Conservation (phyloP, 2,113 vertebrate genomes). For the Athene noctua region DNA sequence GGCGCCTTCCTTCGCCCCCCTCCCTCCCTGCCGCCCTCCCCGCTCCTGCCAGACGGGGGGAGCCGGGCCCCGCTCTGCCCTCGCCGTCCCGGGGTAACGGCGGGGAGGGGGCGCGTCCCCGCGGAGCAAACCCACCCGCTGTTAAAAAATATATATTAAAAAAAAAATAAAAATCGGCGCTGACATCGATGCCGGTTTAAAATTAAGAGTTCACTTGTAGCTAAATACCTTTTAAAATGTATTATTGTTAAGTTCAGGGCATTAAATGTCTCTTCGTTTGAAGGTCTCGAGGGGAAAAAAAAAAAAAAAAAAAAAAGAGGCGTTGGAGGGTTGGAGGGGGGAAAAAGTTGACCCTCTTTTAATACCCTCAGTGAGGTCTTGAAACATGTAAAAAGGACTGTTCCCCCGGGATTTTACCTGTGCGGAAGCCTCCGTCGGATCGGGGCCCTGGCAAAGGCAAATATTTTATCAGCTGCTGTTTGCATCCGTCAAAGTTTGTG, state of each 20-base stretch:
- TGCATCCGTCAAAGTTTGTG: conserved; percentile 41
- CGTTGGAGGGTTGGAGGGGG: neutral
- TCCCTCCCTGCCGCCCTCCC: too few relatives aligned
- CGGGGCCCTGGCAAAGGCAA: neutral
- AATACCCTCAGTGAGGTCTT: neutral
- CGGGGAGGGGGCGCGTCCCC: neutral
- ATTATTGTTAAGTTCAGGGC: neutral
- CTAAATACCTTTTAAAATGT: neutral
- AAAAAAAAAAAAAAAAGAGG: neutral
- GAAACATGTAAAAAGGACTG: neutral
- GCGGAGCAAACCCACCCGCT: neutral
- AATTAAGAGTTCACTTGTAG: neutral
- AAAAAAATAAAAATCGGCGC: neutral
- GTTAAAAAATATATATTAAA: neutral
- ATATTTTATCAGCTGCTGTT: conserved; percentile 4
- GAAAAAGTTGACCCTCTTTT: neutral
- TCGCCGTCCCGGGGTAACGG: neutral
- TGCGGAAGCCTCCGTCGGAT: neutral
- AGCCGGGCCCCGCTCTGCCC: neutral
- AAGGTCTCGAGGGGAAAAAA: neutral
- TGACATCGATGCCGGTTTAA: neutral
- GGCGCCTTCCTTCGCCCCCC: neutral
- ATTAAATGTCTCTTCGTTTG: neutral
- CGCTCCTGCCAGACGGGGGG: neutral
- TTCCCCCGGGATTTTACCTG: neutral